Percentiles rank a stretch among this genome's conserved stretches.
phyloP scores from a whole-genome alignment of 2,888 invertebrate species.

The Cecidostiba fungosa region DNA sequence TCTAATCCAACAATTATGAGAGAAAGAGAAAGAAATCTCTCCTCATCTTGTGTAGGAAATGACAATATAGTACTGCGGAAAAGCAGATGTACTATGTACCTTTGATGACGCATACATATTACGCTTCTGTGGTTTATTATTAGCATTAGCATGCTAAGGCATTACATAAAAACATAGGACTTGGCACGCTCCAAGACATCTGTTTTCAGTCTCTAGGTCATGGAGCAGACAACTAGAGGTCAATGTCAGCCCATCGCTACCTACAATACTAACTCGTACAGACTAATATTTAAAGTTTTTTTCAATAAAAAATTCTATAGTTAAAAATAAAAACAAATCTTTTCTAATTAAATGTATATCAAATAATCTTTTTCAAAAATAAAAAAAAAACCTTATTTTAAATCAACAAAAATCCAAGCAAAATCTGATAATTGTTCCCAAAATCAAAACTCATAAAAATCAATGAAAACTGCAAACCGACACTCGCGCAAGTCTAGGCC shows the following conservation, averaged over 20 bases:
- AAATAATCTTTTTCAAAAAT: neutral
- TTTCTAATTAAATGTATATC: neutral
- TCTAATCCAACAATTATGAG: slow-evolving; percentile 1
- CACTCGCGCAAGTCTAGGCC: neutral
- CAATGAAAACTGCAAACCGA: neutral
- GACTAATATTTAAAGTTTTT: neutral
- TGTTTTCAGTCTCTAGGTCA: slow-evolving; percentile 72
- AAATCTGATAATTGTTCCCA: neutral
- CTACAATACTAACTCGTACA: neutral
- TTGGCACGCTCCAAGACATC: slow-evolving; percentile 70
- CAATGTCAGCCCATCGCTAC: slow-evolving; percentile 64
- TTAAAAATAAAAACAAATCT: too few relatives aligned
- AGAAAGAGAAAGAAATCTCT: neutral
- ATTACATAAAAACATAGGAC: slow-evolving; percentile 63
- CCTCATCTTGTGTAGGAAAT: neutral
- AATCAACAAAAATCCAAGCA: neutral
- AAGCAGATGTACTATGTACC: neutral
- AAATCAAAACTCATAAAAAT: neutral
- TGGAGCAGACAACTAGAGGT: slow-evolving; percentile 65
- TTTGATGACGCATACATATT: slow-evolving; percentile 29
- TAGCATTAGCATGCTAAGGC: slow-evolving; percentile 39
- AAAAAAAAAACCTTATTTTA: neutral
- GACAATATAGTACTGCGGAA: slow-evolving; percentile 26
- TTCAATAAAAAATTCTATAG: too few relatives aligned
- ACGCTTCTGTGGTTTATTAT: slow-evolving; percentile 51